Conservation (phyloP, 2,888 invertebrate genomes). For the Bursaphelenchus okinawaensis region DNA sequence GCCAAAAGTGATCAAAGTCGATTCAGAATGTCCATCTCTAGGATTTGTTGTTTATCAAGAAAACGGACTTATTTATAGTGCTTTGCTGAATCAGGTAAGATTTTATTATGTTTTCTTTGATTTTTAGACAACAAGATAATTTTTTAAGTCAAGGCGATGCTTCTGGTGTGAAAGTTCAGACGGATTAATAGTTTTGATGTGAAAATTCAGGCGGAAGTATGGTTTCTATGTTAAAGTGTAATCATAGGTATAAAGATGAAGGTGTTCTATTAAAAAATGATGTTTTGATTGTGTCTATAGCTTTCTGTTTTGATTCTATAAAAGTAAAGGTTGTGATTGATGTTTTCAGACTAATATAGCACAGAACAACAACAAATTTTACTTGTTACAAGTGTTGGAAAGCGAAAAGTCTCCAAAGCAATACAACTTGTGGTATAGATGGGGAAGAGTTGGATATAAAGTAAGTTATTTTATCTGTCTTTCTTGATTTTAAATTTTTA, state of each 20-base stretch:
- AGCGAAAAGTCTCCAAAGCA: slow-evolving; percentile 58
- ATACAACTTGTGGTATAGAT: slow-evolving; percentile 62
- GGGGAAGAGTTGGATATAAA: slow-evolving; percentile 63
- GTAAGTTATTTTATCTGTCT: slow-evolving; percentile 16
- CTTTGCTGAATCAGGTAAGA: slow-evolving; percentile 61
- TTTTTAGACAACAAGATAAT: too few relatives aligned
- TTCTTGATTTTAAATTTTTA: background rate
- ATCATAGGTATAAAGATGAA: too few relatives aligned
- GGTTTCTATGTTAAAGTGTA: too few relatives aligned
- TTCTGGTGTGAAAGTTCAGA: too few relatives aligned
- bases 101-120: too few relatives aligned
- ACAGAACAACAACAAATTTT: slow-evolving; percentile 64
- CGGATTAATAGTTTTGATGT: too few relatives aligned
- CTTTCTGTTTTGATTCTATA: too few relatives aligned
- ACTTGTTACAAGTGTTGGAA: slow-evolving; percentile 62
- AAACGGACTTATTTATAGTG: slow-evolving; percentile 60
- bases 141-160: too few relatives aligned
- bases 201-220: too few relatives aligned
- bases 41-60: slow-evolving; percentile 31
- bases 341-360: slow-evolving; percentile 61
- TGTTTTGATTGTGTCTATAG: too few relatives aligned
- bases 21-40: background rate
- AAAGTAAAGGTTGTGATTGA: too few relatives aligned
- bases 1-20: background rate
- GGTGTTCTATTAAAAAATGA: too few relatives aligned